Evolutionary conservation across 2,888 invertebrate species (phyloP).

Genomic region (Brachypalpus laphriformis): DNA sequence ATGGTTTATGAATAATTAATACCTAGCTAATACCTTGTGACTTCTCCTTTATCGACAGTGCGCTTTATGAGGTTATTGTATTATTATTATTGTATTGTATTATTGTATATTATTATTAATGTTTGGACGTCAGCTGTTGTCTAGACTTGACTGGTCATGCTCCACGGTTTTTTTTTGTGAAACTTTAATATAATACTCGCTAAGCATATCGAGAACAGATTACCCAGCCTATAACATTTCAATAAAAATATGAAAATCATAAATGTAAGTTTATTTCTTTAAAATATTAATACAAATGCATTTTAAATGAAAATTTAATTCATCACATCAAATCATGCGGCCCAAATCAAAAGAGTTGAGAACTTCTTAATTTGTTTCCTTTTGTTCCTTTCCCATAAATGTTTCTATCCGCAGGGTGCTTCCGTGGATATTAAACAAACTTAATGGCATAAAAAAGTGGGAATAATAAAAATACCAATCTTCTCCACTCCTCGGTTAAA

Average conservation of each 20-base stretch:
- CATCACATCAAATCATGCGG: background rate
- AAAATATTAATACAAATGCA: background rate
- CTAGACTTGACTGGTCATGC: too few relatives aligned
- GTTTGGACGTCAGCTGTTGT: too few relatives aligned
- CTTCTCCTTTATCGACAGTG: background rate
- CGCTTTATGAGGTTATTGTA: too few relatives aligned
- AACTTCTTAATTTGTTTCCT: background rate
- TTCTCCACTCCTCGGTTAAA: constrained; percentile 24
- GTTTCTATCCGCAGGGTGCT: background rate
- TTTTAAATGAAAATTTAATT: background rate
- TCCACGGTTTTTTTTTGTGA: too few relatives aligned
- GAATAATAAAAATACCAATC: constrained; percentile 33
- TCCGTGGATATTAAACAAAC: constrained; percentile 6
- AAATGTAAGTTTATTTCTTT: background rate
- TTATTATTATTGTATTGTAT: too few relatives aligned
- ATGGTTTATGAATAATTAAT: background rate
- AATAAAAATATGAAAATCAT: background rate
- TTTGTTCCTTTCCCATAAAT: background rate
- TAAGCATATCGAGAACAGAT: too few relatives aligned
- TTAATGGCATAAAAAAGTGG: constrained; percentile 8
- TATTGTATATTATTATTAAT: too few relatives aligned
- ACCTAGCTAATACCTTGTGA: background rate
- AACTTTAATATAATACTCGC: too few relatives aligned
- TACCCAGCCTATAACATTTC: too few relatives aligned
- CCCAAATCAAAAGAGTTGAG: constrained; percentile 3